A percentile compares a stretch with the other conserved stretches of the same genome.
phyloP scores from a whole-genome alignment of 2,797 vertebrate genomes.

The Erpetoichthys calabaricus region DNA sequence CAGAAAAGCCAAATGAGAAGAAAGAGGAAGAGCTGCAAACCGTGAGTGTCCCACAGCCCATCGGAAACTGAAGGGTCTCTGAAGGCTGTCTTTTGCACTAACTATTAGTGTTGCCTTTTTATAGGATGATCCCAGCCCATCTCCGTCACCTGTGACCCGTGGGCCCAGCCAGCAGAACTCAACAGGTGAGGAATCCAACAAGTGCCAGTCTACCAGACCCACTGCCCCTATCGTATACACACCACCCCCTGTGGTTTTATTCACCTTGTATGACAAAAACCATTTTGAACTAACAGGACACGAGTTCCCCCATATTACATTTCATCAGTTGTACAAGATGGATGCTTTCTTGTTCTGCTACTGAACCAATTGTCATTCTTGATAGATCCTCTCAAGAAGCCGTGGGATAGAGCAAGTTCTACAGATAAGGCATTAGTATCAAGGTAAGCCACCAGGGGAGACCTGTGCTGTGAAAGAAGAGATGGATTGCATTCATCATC shows the following conservation, averaged over 20 bases:
- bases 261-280: too few relatives aligned
- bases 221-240: too few relatives aligned
- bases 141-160: conserved; percentile 63
- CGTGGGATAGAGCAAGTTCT: conserved; percentile 94
- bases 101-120: conserved; percentile 6
- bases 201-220: background rate
- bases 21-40: conserved; percentile 87
- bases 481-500: too few relatives aligned
- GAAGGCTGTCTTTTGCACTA: too few relatives aligned
- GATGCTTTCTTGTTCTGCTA: too few relatives aligned
- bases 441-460: conserved; percentile 52
- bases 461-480: too few relatives aligned
- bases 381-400: conserved; percentile 84
- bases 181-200: conserved; percentile 41
- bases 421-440: conserved; percentile 83
- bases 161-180: conserved; percentile 69
- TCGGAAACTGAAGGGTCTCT: too few relatives aligned
- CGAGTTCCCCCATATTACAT: too few relatives aligned
- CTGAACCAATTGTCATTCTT: background rate
- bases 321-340: too few relatives aligned
- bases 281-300: too few relatives aligned
- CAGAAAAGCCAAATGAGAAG: conserved; percentile 82
- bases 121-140: conserved; percentile 73
- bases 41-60: conserved; percentile 45
- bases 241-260: too few relatives aligned